Percentiles rank a stretch among this genome's conserved stretches.
Evolutionary conservation across 2,888 invertebrate genomes (phyloP).

Genomic region (Zygaena filipendulae): DNA sequence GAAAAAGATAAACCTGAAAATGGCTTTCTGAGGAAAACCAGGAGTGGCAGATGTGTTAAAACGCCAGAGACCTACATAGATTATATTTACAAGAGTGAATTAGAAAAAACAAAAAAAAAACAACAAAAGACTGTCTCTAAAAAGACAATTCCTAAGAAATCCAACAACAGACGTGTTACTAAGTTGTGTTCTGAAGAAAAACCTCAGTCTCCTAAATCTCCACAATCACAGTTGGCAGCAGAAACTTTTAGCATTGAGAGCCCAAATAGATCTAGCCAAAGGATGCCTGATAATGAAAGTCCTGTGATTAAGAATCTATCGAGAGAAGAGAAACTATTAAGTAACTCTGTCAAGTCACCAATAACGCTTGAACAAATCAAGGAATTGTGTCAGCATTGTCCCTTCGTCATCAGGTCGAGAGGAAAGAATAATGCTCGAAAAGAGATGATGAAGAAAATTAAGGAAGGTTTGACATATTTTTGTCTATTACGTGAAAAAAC

Average conservation of each 20-base stretch:
- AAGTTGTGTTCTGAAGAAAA: conserved; percentile 46
- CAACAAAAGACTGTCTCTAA: conserved; percentile 16
- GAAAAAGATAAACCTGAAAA: conserved; percentile 12
- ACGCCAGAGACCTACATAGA: no score
- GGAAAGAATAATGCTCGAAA: conserved; percentile 70
- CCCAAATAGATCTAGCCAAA: no score
- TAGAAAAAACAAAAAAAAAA: conserved; percentile 23
- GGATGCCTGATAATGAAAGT: no score
- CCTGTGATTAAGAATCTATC: no score
- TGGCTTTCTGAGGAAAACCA: no score
- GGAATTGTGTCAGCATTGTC: conserved; percentile 45
- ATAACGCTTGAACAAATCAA: conserved; percentile 38
- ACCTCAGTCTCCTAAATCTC: conserved; percentile 35
- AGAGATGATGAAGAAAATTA: conserved; percentile 59
- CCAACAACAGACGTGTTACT: conserved; percentile 26
- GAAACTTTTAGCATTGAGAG: no score
- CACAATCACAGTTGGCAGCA: no score
- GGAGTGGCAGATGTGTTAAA: no score
- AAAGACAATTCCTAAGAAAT: conserved; percentile 15
- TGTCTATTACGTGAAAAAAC: no score
- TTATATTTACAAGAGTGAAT: conserved; percentile 1
- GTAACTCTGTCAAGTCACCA: no score
- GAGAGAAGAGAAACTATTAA: conserved; percentile 9
- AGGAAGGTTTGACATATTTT: conserved; percentile 37
- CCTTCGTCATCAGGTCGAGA: conserved; percentile 63